These are phyloP conservation scores for Solea senegalensis DNA, from an alignment of 2,113 vertebrate genomes.

Conservation along the genomic window DNA sequence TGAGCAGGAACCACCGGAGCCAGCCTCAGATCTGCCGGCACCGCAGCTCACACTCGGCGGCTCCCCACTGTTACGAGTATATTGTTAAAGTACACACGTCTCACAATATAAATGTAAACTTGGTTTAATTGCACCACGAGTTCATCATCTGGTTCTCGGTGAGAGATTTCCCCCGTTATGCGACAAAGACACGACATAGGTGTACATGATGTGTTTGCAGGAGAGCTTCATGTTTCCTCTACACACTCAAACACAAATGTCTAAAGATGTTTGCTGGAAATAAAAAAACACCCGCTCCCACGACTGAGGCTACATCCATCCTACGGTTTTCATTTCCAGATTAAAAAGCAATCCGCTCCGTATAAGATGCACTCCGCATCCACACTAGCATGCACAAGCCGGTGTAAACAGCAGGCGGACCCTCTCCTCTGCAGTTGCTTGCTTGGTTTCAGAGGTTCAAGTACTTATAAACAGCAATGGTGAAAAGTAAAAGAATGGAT, in stretches of 20 bases:
- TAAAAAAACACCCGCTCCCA: too few species aligned
- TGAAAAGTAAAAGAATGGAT: too few species aligned
- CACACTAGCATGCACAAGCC: too few species aligned
- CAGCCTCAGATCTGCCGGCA: constrained; percentile 42
- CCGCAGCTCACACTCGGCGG: constrained; percentile 22
- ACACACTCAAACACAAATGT: constrained; percentile 32
- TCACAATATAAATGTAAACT: constrained; percentile 78
- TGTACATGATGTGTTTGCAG: constrained; percentile 17
- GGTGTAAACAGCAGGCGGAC: too few species aligned
- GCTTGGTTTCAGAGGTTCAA: too few species aligned
- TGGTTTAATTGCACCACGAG: constrained; percentile 73
- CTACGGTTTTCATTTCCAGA: too few species aligned
- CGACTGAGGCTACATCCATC: too few species aligned
- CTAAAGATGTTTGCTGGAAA: constrained; percentile 14
- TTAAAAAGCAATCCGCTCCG: too few species aligned
- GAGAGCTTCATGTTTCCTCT: constrained; percentile 17
- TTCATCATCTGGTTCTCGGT: constrained; percentile 63
- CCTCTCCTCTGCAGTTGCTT: too few species aligned
- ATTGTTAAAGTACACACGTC: constrained; percentile 55
- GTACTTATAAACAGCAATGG: too few species aligned
- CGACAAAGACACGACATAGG: constrained; percentile 27
- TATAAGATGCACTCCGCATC: too few species aligned
- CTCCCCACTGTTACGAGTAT: constrained; percentile 32
- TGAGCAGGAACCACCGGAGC: constrained; percentile 11
- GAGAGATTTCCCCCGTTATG: constrained; percentile 62